Conservation (phyloP, 2,113 vertebrate species). For the Sphaerodactylus townsendi region DNA sequence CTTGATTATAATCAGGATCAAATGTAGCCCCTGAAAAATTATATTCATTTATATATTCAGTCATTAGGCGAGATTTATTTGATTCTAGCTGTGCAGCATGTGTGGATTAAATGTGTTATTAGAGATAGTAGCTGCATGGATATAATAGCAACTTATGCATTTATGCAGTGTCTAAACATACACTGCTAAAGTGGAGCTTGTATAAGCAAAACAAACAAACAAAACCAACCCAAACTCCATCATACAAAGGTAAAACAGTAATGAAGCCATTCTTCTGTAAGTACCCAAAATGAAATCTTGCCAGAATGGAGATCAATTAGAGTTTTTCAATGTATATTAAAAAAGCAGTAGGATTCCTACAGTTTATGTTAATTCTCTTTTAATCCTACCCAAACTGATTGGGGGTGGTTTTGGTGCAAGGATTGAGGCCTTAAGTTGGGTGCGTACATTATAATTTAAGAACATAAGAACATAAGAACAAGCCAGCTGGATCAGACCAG, state of each 20-base stretch:
- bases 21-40: conserved; percentile 14
- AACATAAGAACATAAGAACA: too few species aligned
- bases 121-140: conserved; percentile 1
- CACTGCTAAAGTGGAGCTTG: background rate
- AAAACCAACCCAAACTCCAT: too few species aligned
- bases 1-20: conserved; percentile 32
- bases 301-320: background rate
- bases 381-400: background rate
- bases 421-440: background rate
- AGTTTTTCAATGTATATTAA: background rate
- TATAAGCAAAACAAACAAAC: background rate
- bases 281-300: background rate
- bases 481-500: too few species aligned
- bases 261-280: background rate
- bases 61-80: conserved; percentile 21
- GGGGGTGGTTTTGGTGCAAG: background rate
- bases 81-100: background rate
- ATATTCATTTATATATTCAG: background rate
- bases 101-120: background rate
- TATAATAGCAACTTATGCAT: background rate
- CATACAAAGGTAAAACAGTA: background rate
- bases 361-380: background rate
- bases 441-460: background rate
- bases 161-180: conserved; percentile 1
- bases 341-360: background rate